Conservation (phyloP, 2,888 invertebrate genomes). For the Synergus umbraculus region DNA sequence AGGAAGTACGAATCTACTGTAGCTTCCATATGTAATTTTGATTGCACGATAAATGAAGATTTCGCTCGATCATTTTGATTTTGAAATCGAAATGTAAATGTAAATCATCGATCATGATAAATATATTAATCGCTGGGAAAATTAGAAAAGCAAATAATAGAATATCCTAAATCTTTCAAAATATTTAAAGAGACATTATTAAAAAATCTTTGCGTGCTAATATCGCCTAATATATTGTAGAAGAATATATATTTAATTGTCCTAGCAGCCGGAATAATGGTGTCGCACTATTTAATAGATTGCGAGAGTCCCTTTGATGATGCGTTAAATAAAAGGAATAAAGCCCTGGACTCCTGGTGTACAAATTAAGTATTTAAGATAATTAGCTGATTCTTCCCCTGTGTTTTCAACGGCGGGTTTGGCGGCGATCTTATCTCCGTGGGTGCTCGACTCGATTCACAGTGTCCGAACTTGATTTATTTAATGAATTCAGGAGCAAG, state of each 20-base stretch:
- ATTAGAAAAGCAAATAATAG: no score
- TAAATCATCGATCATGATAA: no score
- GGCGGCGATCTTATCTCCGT: slow-evolving; percentile 40
- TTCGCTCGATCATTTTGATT: neutral
- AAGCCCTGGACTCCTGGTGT: slow-evolving; percentile 27
- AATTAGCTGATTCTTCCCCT: slow-evolving; percentile 41
- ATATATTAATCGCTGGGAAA: no score
- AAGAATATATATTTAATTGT: neutral
- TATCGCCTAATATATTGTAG: no score
- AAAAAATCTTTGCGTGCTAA: no score
- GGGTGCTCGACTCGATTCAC: slow-evolving; percentile 37
- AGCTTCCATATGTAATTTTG: neutral
- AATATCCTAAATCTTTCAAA: no score
- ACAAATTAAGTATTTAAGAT: slow-evolving; percentile 47
- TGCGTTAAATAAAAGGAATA: neutral
- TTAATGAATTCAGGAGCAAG: slow-evolving; percentile 36
- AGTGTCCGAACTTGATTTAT: slow-evolving; percentile 41
- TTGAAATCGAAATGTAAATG: neutral
- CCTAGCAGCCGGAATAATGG: neutral
- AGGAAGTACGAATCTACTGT: slow-evolving; percentile 16
- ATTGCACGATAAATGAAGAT: neutral
- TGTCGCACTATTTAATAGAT: neutral
- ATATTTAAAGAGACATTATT: no score
- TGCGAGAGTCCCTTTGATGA: neutral
- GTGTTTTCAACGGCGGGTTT: slow-evolving; percentile 32